phyloP scores from a whole-genome alignment of 2,797 vertebrate genomes.

The Antennarius maculatus region DNA sequence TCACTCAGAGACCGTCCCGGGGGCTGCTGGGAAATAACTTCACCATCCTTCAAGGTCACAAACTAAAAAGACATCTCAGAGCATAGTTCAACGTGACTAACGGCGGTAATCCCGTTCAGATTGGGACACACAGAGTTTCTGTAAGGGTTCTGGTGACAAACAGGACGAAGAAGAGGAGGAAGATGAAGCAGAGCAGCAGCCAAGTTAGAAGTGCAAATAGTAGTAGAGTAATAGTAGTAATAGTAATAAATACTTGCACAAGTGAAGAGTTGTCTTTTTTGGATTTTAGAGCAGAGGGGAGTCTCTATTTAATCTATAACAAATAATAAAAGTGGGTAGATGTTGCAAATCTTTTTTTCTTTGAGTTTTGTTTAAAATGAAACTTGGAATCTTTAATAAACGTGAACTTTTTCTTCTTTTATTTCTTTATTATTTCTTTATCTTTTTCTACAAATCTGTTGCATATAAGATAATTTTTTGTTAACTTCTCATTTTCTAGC shows the following conservation, averaged over 20 bases:
- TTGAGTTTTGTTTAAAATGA: slow-evolving; percentile 63
- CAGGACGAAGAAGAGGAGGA: slow-evolving; percentile 17
- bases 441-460: slow-evolving; percentile 49
- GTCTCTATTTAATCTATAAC: slow-evolving; percentile 40
- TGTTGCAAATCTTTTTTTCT: slow-evolving; percentile 67
- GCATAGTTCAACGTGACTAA: slow-evolving; percentile 16
- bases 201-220: slow-evolving; percentile 44
- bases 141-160: slow-evolving; percentile 31
- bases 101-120: slow-evolving; percentile 36
- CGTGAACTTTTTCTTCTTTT: slow-evolving; percentile 24
- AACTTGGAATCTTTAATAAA: slow-evolving; percentile 45
- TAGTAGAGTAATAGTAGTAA: slow-evolving; percentile 20
- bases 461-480: slow-evolving; percentile 72
- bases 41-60: neutral
- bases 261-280: slow-evolving; percentile 42
- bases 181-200: slow-evolving; percentile 48
- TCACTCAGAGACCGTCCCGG: slow-evolving; percentile 3
- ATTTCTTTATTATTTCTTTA: slow-evolving; percentile 22
- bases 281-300: slow-evolving; percentile 17
- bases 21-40: neutral
- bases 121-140: slow-evolving; percentile 43
- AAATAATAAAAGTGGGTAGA: slow-evolving; percentile 58
- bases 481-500: slow-evolving; percentile 74
- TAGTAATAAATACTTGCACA: slow-evolving; percentile 58
- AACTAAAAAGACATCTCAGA: slow-evolving; percentile 7